A percentile compares a stretch with the other conserved stretches of the same genome.
Conservation (phyloP, 2,797 vertebrate genomes). For the Thaleichthys pacificus region DNA sequence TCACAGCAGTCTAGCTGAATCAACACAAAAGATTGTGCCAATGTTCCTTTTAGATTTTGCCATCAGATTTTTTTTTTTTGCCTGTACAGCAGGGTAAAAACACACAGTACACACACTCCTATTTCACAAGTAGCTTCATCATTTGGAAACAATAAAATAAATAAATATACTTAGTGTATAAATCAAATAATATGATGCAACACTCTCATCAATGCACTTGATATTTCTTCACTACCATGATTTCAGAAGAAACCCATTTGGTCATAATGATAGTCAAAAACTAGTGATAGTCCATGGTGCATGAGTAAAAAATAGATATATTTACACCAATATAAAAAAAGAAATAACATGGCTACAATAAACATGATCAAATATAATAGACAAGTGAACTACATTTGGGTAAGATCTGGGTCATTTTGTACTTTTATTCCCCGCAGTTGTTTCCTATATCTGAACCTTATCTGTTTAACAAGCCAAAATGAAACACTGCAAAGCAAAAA, state of each 20-base stretch:
- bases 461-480: too few relatives aligned
- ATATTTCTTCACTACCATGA: constrained; percentile 44
- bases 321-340: background rate
- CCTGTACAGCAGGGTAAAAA: constrained; percentile 67
- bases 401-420: too few relatives aligned
- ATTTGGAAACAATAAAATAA: constrained; percentile 65
- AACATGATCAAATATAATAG: background rate
- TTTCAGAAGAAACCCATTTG: constrained; percentile 40
- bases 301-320: constrained; percentile 8
- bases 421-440: too few relatives aligned
- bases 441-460: too few relatives aligned
- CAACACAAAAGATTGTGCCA: constrained; percentile 60
- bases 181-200: constrained; percentile 37
- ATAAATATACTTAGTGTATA: constrained; percentile 62
- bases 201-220: constrained; percentile 45
- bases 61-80: constrained; percentile 41
- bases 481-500: too few relatives aligned
- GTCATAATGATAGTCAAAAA: constrained; percentile 43
- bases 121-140: constrained; percentile 60
- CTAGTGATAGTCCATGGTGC: background rate
- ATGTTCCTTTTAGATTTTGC: constrained; percentile 46
- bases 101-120: constrained; percentile 63
- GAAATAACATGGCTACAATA: background rate
- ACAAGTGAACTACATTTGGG: too few relatives aligned
- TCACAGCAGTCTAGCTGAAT: constrained; percentile 68